These are phyloP conservation scores for Azorinus chamasolen DNA, from an alignment of 2,888 invertebrate genomes.

Conservation along the genomic window DNA sequence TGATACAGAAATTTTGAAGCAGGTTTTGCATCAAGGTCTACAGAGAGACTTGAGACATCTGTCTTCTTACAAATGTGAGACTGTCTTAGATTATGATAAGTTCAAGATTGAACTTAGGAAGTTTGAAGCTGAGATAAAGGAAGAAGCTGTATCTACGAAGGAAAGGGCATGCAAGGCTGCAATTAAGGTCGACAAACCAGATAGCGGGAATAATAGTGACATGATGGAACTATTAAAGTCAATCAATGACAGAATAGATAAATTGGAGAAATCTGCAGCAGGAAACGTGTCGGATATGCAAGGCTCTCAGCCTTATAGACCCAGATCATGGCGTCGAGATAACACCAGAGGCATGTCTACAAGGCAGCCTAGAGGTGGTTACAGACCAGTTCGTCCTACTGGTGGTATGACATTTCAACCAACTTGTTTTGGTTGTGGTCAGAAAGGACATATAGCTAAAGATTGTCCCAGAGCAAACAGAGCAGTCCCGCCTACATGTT, in stretches of 20 bases:
- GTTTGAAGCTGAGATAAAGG: conserved; percentile 4
- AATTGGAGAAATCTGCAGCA: conserved; percentile 12
- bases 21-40: conserved; percentile 2
- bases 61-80: conserved; percentile 2
- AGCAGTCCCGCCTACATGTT: no score
- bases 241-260: conserved; percentile 17
- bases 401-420: neutral
- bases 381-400: neutral
- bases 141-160: neutral
- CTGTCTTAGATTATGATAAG: conserved; percentile 1
- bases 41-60: conserved; percentile 5
- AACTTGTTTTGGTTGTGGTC: conserved; percentile 12
- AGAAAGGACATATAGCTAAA: conserved; percentile 17
- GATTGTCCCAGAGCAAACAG: no score
- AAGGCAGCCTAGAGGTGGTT: neutral
- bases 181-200: neutral
- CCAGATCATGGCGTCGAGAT: neutral
- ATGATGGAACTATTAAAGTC: conserved; percentile 11
- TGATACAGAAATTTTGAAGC: neutral
- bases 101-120: conserved; percentile 22
- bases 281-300: neutral
- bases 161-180: conserved; percentile 14
- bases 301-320: neutral
- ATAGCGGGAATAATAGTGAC: neutral
- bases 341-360: neutral